These are phyloP conservation scores for Xestia c-nigrum DNA, from an alignment of 2,888 invertebrate genomes.

Conservation along the genomic window DNA sequence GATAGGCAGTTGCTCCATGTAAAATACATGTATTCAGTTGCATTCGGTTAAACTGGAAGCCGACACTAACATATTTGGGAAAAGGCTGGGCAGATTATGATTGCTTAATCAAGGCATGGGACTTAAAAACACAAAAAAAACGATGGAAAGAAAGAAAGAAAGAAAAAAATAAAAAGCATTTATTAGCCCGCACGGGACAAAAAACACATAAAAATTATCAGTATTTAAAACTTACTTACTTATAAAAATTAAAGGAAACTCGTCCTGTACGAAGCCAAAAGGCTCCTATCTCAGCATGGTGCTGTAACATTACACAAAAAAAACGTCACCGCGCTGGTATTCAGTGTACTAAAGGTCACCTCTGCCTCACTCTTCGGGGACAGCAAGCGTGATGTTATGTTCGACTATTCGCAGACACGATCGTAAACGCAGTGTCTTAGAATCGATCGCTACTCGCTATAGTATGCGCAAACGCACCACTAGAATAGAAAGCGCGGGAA, in stretches of 20 bases:
- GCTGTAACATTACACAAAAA: no score
- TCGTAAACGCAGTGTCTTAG: conserved; percentile 28
- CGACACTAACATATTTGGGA: neutral
- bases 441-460: conserved; percentile 51
- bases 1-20: neutral
- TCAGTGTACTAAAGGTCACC: neutral
- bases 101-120: neutral
- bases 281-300: no score
- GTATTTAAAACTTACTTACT: no score
- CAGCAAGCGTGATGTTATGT: neutral
- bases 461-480: conserved; percentile 66
- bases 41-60: neutral
- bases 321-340: no score
- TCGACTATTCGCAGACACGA: conserved; percentile 15
- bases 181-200: no score
- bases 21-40: neutral
- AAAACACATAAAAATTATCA: no score
- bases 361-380: neutral
- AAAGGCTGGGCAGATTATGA: neutral
- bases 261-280: no score
- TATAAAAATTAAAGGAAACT: no score
- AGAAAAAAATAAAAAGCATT: no score
- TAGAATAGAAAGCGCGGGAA: conserved; percentile 76
- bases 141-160: no score
- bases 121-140: neutral